A percentile compares a stretch with the other conserved stretches of the same genome.
Conservation (phyloP, 2,888 invertebrate species). For the Sylvicola fuscatus region DNA sequence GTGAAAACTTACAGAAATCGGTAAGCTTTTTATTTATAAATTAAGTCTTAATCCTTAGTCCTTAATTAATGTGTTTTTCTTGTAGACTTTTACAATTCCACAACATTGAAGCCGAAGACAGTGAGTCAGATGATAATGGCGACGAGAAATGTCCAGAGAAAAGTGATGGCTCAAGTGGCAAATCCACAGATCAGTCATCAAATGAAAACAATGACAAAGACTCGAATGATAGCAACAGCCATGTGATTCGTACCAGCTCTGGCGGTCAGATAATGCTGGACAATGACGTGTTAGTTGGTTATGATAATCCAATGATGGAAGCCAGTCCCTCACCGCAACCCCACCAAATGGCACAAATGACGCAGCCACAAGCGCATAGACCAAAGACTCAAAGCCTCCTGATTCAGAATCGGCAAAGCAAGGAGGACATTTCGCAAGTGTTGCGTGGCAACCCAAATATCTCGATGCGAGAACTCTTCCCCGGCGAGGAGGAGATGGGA, state of each 20-base stretch:
- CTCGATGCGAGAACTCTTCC: constrained; percentile 59
- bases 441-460: constrained; percentile 48
- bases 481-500: constrained; percentile 65
- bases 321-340: constrained; percentile 7
- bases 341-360: constrained; percentile 2
- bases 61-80: constrained; percentile 2
- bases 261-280: constrained; percentile 14
- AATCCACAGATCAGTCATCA: constrained; percentile 18
- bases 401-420: constrained; percentile 1
- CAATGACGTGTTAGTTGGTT: constrained; percentile 18
- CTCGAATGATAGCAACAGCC: constrained; percentile 8
- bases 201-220: constrained; percentile 15
- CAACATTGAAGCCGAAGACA: constrained; percentile 37
- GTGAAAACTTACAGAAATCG: constrained; percentile 37
- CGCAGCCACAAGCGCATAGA: constrained; percentile 12
- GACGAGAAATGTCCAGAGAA: constrained; percentile 11
- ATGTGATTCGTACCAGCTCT: too few relatives aligned
- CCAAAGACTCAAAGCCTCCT: neutral
- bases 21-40: constrained; percentile 20
- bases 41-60: constrained; percentile 2
- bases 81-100: constrained; percentile 52
- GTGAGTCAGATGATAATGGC: constrained; percentile 6
- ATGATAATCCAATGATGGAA: constrained; percentile 16
- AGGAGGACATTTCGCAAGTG: constrained; percentile 20
- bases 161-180: constrained; percentile 13